Evolutionary conservation across 2,888 invertebrate species (phyloP), one percentile per base, ranked within the genome.

Genomic region (Synanthedon formicaeformis): DNA sequence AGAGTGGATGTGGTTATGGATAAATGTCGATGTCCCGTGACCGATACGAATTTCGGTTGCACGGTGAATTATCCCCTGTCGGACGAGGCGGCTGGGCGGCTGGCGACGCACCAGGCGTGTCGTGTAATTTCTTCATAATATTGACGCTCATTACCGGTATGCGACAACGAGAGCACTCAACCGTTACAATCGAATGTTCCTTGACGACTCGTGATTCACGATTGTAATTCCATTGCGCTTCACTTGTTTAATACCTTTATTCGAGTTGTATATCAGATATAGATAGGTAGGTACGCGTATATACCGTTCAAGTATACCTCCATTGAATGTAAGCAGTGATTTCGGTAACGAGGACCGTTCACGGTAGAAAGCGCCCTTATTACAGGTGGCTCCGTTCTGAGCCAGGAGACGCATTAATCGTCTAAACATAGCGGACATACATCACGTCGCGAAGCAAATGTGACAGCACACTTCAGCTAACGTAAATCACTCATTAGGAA

Each of bases 141-240:
- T 72, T 73, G 71, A 65, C 73, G 75, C 73, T 78, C 77, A 81
- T 81, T 80, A 80, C 66, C 66, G 72, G 63, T 58, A 55, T 65
- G 58, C 68, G 68, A 64, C 63, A 65, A 58, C 68, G 68, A 64
- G 64, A 61, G 69, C 81, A 68, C 68, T 73, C 70, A 78, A 67
- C 76, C 70, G 75, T 78, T 73, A 75, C 74, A 78, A 78, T 78
- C 75, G 69, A 75, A 80, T 79, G 71, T 73, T 67, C 71, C 69
- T 71, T 73, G 76, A 79, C 74, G 73, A 76, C 67, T 81, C 81
- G 77, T 80, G 79, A 78, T 77, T 78, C 78, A 78, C 78, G 79
- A 74, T 69, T 65, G 63, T 69, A 71, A 69, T 69, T 71, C 61
- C 66, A 69, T 61, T 68, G 71, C 65, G 70, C 69, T 64, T 73